Percentiles rank a stretch among this genome's conserved stretches.
Conservation (phyloP, 2,797 vertebrate species). For the Cossypha dichroa region DNA sequence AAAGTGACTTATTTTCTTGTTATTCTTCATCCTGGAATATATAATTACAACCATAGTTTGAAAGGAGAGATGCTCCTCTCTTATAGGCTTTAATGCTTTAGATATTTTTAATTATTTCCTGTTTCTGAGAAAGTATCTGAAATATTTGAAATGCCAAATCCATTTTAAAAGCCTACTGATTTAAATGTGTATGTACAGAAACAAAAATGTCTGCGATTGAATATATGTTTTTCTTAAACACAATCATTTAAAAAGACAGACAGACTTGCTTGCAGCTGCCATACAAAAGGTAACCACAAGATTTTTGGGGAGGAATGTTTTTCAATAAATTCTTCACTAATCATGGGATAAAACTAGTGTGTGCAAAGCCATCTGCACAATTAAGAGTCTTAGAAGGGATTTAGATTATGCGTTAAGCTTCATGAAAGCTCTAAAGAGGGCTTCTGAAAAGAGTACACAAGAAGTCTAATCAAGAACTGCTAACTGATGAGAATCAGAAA, state of each 20-base stretch:
- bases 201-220: neutral
- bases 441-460: neutral
- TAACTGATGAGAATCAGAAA: neutral
- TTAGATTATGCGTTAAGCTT: constrained; percentile 38
- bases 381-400: constrained; percentile 43
- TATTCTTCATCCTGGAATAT: neutral
- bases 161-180: neutral
- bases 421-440: neutral
- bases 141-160: neutral
- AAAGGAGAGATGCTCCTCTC: neutral
- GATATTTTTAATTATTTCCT: neutral
- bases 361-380: constrained; percentile 32
- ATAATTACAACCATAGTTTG: neutral
- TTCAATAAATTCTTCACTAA: neutral
- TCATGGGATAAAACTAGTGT: neutral
- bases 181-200: neutral
- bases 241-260: neutral
- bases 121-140: neutral
- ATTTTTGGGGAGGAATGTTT: constrained; percentile 1
- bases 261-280: neutral
- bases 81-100: neutral
- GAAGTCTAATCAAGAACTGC: neutral
- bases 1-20: neutral
- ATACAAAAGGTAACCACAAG: neutral
- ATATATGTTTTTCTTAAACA: neutral